Percentiles rank a stretch among this genome's conserved stretches.
phyloP scores from a whole-genome alignment of 2,888 invertebrate genomes.

The Phaonia tiefii region DNA sequence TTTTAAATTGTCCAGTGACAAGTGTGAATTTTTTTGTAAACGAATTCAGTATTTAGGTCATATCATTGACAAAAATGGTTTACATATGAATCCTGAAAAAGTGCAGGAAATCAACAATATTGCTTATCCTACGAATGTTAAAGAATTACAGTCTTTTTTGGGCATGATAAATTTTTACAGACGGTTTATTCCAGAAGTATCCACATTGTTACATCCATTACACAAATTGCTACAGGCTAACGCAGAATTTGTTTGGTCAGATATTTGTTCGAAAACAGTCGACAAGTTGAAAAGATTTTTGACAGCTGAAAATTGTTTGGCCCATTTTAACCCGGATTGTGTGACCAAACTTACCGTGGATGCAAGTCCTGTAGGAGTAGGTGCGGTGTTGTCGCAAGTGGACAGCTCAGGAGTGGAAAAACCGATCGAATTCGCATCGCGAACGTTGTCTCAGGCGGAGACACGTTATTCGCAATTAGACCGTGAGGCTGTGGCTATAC shows the following conservation, averaged over 20 bases:
- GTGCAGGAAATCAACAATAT: slow-evolving; percentile 71
- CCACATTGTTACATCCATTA: slow-evolving; percentile 28
- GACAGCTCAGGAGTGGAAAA: slow-evolving; percentile 73
- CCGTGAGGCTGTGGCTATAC: slow-evolving; percentile 72
- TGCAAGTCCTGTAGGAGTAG: slow-evolving; percentile 69
- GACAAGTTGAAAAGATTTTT: slow-evolving; percentile 53
- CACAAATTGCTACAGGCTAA: slow-evolving; percentile 34
- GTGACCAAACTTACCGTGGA: slow-evolving; percentile 69
- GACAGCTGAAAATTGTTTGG: slow-evolving; percentile 54
- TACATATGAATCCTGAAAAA: slow-evolving; percentile 70
- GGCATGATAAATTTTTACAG: slow-evolving; percentile 64
- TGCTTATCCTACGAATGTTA: slow-evolving; percentile 71
- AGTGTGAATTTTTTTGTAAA: too few species aligned
- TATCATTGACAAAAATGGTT: slow-evolving; percentile 71
- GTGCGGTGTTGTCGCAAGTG: slow-evolving; percentile 74
- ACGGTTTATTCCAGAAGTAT: slow-evolving; percentile 39
- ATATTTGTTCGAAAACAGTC: slow-evolving; percentile 72
- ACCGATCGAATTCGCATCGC: slow-evolving; percentile 75
- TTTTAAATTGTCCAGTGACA: slow-evolving; percentile 72
- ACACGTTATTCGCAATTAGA: slow-evolving; percentile 72
- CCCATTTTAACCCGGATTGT: slow-evolving; percentile 69
- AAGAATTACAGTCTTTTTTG: too few species aligned
- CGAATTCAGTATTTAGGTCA: slow-evolving; percentile 72
- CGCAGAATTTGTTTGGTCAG: slow-evolving; percentile 69
- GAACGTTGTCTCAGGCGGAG: slow-evolving; percentile 71